A percentile compares a stretch with the other conserved stretches of the same genome.
Evolutionary conservation across 2,888 invertebrate genomes (phyloP).

Genomic region (Ectobius pallidus): DNA sequence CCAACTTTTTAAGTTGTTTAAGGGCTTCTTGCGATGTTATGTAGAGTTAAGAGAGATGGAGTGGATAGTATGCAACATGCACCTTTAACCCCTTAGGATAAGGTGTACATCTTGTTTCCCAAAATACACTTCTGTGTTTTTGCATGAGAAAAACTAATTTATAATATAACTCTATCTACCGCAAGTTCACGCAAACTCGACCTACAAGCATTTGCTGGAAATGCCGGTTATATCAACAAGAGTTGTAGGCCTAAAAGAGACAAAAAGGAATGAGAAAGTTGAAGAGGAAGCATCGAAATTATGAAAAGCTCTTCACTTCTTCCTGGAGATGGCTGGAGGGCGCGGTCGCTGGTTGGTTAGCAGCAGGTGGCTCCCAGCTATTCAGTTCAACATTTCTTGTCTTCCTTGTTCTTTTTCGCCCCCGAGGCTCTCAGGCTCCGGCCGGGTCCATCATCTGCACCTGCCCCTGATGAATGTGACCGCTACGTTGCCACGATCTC

Average conservation of each 20-base stretch:
- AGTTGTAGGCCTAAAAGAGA: neutral
- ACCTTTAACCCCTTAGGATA: too few species aligned
- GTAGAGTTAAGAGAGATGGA: too few species aligned
- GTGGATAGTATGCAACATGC: too few species aligned
- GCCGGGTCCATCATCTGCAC: slow-evolving; percentile 40
- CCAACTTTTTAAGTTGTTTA: too few species aligned
- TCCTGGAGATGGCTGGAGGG: slow-evolving; percentile 23
- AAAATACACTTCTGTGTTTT: too few species aligned
- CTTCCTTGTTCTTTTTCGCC: neutral
- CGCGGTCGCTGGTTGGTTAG: slow-evolving; percentile 19
- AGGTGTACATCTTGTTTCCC: too few species aligned
- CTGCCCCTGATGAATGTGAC: slow-evolving; percentile 42
- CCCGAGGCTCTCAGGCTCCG: neutral
- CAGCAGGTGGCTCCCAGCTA: slow-evolving; percentile 40
- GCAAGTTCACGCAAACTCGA: neutral
- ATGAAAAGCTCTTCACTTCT: too few species aligned
- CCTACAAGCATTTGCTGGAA: too few species aligned
- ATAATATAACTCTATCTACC: neutral
- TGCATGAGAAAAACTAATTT: too few species aligned
- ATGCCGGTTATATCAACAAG: too few species aligned
- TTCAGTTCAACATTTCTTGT: slow-evolving; percentile 39
- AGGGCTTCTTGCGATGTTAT: too few species aligned
- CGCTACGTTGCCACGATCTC: slow-evolving; percentile 37
- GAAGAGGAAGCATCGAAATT: slow-evolving; percentile 5
- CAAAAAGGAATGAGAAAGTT: neutral